Conservation (phyloP, 2,888 invertebrate species). For the Thyatira batis region DNA sequence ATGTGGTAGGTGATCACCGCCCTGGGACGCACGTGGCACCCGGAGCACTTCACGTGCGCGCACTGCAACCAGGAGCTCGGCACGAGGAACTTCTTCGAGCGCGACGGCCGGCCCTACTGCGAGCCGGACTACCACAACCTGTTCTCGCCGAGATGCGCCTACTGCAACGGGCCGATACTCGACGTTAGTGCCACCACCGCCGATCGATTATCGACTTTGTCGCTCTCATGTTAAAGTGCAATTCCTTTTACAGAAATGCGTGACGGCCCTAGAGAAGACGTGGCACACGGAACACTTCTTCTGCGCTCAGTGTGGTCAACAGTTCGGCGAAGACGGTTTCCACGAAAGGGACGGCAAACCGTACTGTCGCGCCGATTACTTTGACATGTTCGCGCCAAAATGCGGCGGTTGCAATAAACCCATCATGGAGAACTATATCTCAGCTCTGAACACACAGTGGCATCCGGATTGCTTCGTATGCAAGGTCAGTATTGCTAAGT, state of each 20-base stretch:
- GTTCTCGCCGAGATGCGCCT: conserved; percentile 98
- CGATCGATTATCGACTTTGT: neutral
- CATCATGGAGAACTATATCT: conserved; percentile 99
- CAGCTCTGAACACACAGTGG: conserved; percentile 98
- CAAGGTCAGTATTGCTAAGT: conserved; percentile 88
- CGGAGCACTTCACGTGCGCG: conserved; percentile 98
- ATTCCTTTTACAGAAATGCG: conserved; percentile 92
- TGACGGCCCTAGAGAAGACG: conserved; percentile 97
- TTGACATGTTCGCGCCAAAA: conserved; percentile 98
- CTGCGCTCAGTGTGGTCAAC: conserved; percentile 98
- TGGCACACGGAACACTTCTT: conserved; percentile 99
- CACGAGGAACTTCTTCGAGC: conserved; percentile 98
- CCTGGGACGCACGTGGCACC: conserved; percentile 99
- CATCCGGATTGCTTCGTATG: conserved; percentile 99
- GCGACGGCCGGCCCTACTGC: conserved; percentile 98
- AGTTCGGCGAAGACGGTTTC: conserved; percentile 98
- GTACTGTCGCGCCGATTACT: conserved; percentile 97
- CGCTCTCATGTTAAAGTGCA: conserved; percentile 29
- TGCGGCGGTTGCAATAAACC: conserved; percentile 98
- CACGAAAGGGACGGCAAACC: conserved; percentile 98
- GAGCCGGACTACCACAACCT: conserved; percentile 99
- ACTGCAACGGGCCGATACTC: conserved; percentile 99
- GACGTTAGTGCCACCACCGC: conserved; percentile 87
- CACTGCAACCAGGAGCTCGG: conserved; percentile 98
- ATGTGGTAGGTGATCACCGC: conserved; percentile 92